Evolutionary conservation across 2,888 invertebrate species (phyloP), one percentile per base, ranked within the genome.

Genomic region (Acrobasis suavella): DNA sequence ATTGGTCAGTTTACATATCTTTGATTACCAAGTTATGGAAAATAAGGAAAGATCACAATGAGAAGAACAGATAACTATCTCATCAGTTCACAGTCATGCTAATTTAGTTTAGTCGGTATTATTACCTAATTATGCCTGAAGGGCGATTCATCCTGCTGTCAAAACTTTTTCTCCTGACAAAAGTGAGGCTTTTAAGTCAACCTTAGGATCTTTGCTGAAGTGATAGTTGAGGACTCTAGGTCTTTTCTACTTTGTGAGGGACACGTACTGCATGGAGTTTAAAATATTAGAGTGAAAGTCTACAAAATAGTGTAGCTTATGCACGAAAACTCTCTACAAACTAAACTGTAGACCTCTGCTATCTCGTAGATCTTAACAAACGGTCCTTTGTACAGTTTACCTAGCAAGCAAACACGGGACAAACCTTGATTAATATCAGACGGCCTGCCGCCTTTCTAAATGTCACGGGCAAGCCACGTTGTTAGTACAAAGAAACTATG

Each of bases 371-470:
- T 56, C 56, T 56, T 16, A 56, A 56, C 42, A 56, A 42, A 56
- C 56, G 56, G 42, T 42, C 56, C 56, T 42, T 56, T 46, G 56
- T 56, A 46, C 46, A 12, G n/a, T n/a, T 14, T 46, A 14, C n/a
- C n/a, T 10, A 46, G 32, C 32, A 46, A 14, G 46, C n/a, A 46
- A 56, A 56, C 56, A 56, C 42, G 42, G 17, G 56, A 42, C 37
- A 42, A 56, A 56, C 17, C 56, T 56, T 56, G 56, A 56, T 56
- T 42, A 56, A 56, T 56, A 56, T 56, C 56, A 56, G 56, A 17
- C 56, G 12, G 42, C 42, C 42, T 39, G 42, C 56, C 56, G 56
- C 42, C 50, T 59, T 59, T 59, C 58, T 50, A 59, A 50, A 59
- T 59, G 49, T 59, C 58, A 59, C 50, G 58, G 58, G 49, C 58